phyloP scores from a whole-genome alignment of 2,113 vertebrate species.

The Hippocampus zosterae region DNA sequence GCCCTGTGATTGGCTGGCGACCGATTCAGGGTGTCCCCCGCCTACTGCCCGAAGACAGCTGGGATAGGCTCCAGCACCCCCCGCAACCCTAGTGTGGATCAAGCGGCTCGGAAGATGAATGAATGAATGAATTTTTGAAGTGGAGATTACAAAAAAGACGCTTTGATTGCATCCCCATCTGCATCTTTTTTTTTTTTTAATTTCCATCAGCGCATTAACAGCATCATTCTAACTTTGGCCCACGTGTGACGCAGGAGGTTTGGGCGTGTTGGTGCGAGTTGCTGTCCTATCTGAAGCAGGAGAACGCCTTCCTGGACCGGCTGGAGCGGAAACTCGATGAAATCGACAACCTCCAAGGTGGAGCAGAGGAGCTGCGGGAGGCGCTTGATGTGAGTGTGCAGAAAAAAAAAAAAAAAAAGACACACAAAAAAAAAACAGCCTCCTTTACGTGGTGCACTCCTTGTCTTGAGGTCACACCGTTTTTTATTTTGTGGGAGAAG shows the following conservation, averaged over 20 bases:
- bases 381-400: conserved; percentile 82
- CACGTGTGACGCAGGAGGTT: conserved; percentile 78
- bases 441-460: neutral
- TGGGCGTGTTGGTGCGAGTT: conserved; percentile 95
- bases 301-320: conserved; percentile 89
- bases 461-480: neutral
- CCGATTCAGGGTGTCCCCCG: too few relatives aligned
- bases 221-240: neutral
- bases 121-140: too few relatives aligned
- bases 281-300: conserved; percentile 86
- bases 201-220: neutral
- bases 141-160: neutral
- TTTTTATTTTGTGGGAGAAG: neutral
- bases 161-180: neutral
- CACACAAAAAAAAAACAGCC: neutral
- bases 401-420: neutral
- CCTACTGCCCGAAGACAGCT: too few relatives aligned
- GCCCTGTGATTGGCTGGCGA: too few relatives aligned
- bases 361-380: conserved; percentile 83
- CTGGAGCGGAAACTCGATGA: conserved; percentile 85
- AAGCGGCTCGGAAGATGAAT: too few relatives aligned
- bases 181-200: neutral
- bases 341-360: conserved; percentile 81
- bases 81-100: too few relatives aligned
- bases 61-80: too few relatives aligned